Percentiles rank a stretch among this genome's conserved stretches.
Evolutionary conservation across 2,113 vertebrate genomes (phyloP).

Genomic region (Cyprinodon variegatus): DNA sequence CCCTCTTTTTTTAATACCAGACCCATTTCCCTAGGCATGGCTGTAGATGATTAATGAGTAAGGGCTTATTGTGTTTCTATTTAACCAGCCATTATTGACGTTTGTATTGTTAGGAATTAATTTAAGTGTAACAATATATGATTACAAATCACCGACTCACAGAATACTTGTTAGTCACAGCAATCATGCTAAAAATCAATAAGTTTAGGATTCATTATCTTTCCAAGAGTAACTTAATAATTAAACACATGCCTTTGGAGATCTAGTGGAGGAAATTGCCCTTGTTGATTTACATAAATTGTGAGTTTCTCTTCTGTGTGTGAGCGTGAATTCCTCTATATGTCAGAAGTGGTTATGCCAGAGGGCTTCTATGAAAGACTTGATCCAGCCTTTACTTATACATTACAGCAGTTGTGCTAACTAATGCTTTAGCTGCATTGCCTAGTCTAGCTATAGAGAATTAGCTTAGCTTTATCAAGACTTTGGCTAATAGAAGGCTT

Average conservation of each 20-base stretch:
- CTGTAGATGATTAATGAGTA: constrained; percentile 64
- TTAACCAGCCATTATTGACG: constrained; percentile 52
- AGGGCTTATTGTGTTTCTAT: constrained; percentile 46
- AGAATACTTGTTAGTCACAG: constrained; percentile 47
- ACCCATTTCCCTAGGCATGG: constrained; percentile 37
- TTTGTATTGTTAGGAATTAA: constrained; percentile 67
- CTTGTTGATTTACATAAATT: background rate
- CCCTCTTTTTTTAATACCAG: constrained; percentile 31
- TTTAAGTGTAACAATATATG: constrained; percentile 66
- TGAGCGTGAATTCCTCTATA: constrained; percentile 8
- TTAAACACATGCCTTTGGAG: constrained; percentile 4
- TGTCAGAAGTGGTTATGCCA: constrained; percentile 21
- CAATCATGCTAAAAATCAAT: constrained; percentile 44
- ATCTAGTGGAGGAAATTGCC: background rate
- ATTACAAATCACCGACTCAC: constrained; percentile 54
- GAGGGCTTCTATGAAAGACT: constrained; percentile 8
- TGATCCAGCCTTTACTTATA: constrained; percentile 22
- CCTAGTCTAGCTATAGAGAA: constrained; percentile 37
- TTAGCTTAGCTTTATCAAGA: constrained; percentile 72
- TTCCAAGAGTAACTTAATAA: constrained; percentile 13
- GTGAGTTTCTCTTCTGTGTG: background rate
- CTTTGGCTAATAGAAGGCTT: constrained; percentile 66
- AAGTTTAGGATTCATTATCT: constrained; percentile 18
- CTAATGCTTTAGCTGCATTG: constrained; percentile 18
- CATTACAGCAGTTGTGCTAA: constrained; percentile 41